Base-by-base conservation (phyloP, 2,797 vertebrate genomes). In the Gymnothorax reevesii region DNA sequence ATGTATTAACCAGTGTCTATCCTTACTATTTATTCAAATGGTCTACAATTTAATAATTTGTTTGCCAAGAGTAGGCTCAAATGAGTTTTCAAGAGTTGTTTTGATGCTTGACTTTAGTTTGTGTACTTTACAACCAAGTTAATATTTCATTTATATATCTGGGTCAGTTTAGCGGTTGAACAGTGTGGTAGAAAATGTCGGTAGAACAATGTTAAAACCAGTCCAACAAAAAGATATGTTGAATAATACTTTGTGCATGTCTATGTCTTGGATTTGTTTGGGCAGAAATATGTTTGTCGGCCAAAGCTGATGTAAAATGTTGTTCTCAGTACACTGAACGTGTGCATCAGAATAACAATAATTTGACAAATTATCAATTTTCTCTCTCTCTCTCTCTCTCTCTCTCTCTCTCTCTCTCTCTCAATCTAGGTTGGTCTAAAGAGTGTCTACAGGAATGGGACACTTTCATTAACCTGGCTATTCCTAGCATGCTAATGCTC, bases 401-500 rank as follows among this genome's bases (percentile, higher is more conserved):
- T 27, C 57, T 2, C 8, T 64, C 83, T n/a, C n/a, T 64, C 20
- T n/a, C 59, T 27, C 12, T 42, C 57, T 27, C 57, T 2, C 8
- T 64, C 83, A 20, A 4, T 85, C 22, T 57, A 10, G 98, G 97
- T 0, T 99, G 98, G 98, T 97, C 96, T 62, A 4, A 59, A 13
- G 97, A 97, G 17, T 98, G 97, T 77, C 93, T 98, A 2, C 92
- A 97, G 87, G 96, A 98, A 75, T 99, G 97, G 98, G 96, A 95
- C 1, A 79, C 95, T 52, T 99, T 97, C 88, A 87, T 97, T 87
- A 87, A 2, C 2, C 94, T 99, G 90, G 98, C 97, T 0, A 4
- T 99, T 49, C 97, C 98, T 2, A 95, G 98, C 93, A 98, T 98
- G 97, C 86, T 98, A 66, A 99, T 98, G 98, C 75, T 95, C 7